Evolutionary conservation across 2,888 invertebrate species (phyloP).

Genomic region (Megamerina dolium): DNA sequence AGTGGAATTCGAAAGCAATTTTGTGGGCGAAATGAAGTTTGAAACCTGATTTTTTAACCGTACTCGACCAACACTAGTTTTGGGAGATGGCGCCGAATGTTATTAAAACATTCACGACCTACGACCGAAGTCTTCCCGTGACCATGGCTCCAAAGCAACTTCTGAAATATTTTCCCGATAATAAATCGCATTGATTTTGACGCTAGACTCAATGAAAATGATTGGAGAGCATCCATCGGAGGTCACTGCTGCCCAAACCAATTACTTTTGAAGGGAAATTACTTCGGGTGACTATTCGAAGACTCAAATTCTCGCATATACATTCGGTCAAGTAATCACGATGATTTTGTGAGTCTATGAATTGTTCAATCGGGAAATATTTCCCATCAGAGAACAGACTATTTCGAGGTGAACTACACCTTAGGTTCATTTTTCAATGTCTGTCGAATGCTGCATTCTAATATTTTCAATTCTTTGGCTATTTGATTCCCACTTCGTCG

Average conservation of each 20-base stretch:
- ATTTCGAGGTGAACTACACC: background rate
- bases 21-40: background rate
- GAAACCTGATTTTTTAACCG: background rate
- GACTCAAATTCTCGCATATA: background rate
- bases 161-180: background rate
- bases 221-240: background rate
- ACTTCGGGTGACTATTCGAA: background rate
- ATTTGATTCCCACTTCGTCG: background rate
- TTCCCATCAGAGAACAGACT: background rate
- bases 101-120: background rate
- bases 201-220: background rate
- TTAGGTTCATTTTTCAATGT: background rate
- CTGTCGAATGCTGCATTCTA: background rate
- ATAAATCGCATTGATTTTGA: background rate
- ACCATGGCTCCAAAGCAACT: background rate
- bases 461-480: background rate
- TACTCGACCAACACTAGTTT: background rate
- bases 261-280: background rate
- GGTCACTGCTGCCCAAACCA: background rate
- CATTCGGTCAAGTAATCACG: background rate
- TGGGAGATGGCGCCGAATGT: background rate
- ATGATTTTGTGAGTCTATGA: background rate
- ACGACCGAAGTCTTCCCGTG: background rate
- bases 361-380: background rate
- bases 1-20: background rate